Base-by-base conservation (phyloP, 2,113 vertebrate species). In the Zosterops pallidus region DNA sequence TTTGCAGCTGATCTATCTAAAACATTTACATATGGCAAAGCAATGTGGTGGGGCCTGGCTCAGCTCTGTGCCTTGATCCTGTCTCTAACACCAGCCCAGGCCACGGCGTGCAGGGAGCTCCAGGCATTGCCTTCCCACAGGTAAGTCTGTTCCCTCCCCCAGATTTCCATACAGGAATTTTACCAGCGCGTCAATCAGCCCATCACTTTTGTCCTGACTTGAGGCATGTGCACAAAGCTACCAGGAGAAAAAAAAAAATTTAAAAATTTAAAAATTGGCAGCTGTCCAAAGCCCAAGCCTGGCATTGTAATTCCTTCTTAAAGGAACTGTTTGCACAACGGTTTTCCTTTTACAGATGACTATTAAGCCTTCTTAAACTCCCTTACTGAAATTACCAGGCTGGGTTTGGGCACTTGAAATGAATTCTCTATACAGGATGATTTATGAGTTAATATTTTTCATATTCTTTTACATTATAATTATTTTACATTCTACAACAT, bases 91-190 rank as follows among this genome's bases (percentile, higher is more conserved):
- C 44, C 53, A 63, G 10, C 1, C 55, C 92, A 89, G 83, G 81
- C 77, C 65, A 68, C 75, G 2, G 74, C 37, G 24, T 42, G 37
- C 33, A 11, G 90, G 74, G 94, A 95, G 64, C 82, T 87, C 2
- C 60, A 83, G 39, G 86, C 49, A 10, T 2, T 39, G 65, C 76
- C 91, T 69, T 76, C 84, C 72, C 95, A 93, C 69, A 86, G 97
- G 98, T 98, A 91, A 97, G 98, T 93, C 82, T 60, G 28, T 9
- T 41, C 44, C 33, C 33, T 11, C 41, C 33, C 39, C 41, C 25
- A 55, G 5, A 31, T 94, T 81, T 72, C 71, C 63, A 41, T 13
- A 3, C 14, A 74, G 83, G 81, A 89, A 67, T 85, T n/a, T 49
- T 49, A 46, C 3, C 9, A 88, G 67, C 35, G 23, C 35, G 7